Percentiles rank a stretch among this genome's conserved stretches.
Conservation (phyloP, 2,113 vertebrate genomes). For the Laterallus jamaicensis region DNA sequence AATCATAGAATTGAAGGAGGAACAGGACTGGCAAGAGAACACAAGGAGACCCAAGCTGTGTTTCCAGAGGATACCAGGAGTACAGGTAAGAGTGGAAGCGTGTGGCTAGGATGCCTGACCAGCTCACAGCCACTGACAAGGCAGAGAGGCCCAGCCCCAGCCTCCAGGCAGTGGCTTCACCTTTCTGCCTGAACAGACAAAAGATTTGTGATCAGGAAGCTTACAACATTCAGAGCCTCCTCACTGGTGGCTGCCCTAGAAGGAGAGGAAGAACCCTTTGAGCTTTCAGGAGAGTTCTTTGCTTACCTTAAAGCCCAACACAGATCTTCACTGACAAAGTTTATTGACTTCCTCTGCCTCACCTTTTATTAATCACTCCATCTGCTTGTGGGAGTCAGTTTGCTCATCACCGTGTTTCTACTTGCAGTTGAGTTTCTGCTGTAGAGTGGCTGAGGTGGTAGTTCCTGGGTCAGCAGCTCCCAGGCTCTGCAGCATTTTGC, state of each 20-base stretch:
- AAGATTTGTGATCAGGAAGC: not conserved
- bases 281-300: not conserved
- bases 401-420: not conserved
- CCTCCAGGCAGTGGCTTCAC: not conserved
- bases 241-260: rapidly evolving
- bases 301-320: not conserved
- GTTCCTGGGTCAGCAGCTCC: not conserved
- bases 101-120: not conserved
- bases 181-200: not conserved
- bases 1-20: not conserved
- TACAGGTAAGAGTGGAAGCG: not conserved
- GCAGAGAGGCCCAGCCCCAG: not conserved
- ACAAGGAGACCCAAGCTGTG: not conserved
- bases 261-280: not conserved
- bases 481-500: not conserved
- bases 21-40: not conserved
- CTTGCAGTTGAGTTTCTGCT: not conserved
- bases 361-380: not conserved
- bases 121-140: not conserved
- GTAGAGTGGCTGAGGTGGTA: not conserved
- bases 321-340: not conserved
- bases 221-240: not conserved
- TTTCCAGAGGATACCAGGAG: not conserved
- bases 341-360: not conserved
- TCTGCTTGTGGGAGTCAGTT: not conserved